These are phyloP conservation scores for Chrysotoxum bicinctum DNA, from an alignment of 2,888 invertebrate species.

Conservation along the genomic window DNA sequence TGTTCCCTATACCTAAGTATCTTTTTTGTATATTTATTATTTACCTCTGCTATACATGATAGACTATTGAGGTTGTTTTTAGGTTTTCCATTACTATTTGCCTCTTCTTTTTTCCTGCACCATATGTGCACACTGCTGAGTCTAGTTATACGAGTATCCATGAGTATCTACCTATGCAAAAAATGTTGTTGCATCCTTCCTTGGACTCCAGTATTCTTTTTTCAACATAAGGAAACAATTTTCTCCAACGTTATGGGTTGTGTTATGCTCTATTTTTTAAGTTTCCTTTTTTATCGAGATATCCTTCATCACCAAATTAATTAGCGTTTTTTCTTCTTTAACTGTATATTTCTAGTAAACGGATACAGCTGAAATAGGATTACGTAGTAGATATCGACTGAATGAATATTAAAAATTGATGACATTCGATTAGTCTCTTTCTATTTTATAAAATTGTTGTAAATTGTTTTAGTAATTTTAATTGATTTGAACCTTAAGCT, in stretches of 20 bases:
- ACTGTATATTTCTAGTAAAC: slow-evolving; percentile 5
- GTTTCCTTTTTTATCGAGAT: slow-evolving; percentile 6
- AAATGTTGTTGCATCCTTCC: slow-evolving; percentile 13
- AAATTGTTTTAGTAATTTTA: not conserved
- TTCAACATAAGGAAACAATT: slow-evolving; percentile 50
- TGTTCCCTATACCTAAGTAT: not conserved
- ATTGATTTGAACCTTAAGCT: not conserved
- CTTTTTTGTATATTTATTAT: not conserved
- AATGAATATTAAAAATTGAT: slow-evolving; percentile 39
- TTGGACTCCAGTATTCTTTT: slow-evolving; percentile 10
- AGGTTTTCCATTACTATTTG: slow-evolving; percentile 37
- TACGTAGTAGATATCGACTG: not conserved
- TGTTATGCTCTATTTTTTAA: slow-evolving; percentile 29
- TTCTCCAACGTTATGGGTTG: slow-evolving; percentile 33
- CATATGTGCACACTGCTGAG: not conserved
- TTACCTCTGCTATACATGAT: slow-evolving; percentile 32
- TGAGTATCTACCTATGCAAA: not conserved
- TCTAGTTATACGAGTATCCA: too few species aligned
- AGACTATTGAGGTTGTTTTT: slow-evolving; percentile 59
- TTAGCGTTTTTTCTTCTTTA: slow-evolving; percentile 46
- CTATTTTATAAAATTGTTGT: not conserved
- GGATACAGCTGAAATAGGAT: slow-evolving; percentile 46
- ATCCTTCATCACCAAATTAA: slow-evolving; percentile 55
- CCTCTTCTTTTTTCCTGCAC: slow-evolving; percentile 14
- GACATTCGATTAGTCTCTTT: slow-evolving; percentile 15